These are phyloP conservation scores for Asobara japonica DNA, from an alignment of 1,140 invertebrate genomes.

Conservation along the genomic window DNA sequence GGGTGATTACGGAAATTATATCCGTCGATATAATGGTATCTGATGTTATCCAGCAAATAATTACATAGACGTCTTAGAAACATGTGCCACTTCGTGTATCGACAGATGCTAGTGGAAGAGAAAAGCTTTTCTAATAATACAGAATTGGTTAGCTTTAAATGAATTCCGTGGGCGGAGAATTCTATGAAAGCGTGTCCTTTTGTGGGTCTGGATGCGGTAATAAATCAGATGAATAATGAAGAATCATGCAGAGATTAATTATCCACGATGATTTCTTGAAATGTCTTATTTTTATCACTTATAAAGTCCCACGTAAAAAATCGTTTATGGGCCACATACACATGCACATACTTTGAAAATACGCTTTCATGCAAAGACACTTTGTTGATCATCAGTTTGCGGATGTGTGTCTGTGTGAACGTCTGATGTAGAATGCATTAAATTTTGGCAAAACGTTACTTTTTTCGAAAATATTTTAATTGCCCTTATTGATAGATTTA, in stretches of 20 bases:
- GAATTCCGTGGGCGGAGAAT: not conserved
- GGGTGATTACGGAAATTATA: constrained; percentile 63
- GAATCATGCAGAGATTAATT: not conserved
- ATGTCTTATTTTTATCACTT: no score
- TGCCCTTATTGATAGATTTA: no score
- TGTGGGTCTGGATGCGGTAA: not conserved
- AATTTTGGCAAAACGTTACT: no score
- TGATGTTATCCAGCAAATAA: constrained; percentile 42
- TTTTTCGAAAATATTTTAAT: no score
- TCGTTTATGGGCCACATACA: no score
- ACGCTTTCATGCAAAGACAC: no score
- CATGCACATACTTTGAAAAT: no score
- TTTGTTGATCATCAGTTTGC: no score
- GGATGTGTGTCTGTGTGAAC: no score
- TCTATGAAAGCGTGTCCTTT: not conserved
- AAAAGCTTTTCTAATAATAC: constrained; percentile 21
- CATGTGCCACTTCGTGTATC: constrained; percentile 50
- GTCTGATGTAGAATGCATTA: no score
- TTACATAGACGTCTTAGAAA: constrained; percentile 55
- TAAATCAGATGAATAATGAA: not conserved
- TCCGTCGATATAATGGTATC: constrained; percentile 45
- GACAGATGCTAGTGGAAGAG: constrained; percentile 53
- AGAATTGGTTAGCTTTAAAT: not conserved
- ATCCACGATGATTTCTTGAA: no score
- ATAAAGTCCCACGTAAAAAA: no score